Conservation (phyloP, 2,888 invertebrate species). For the Papilio elwesi region DNA sequence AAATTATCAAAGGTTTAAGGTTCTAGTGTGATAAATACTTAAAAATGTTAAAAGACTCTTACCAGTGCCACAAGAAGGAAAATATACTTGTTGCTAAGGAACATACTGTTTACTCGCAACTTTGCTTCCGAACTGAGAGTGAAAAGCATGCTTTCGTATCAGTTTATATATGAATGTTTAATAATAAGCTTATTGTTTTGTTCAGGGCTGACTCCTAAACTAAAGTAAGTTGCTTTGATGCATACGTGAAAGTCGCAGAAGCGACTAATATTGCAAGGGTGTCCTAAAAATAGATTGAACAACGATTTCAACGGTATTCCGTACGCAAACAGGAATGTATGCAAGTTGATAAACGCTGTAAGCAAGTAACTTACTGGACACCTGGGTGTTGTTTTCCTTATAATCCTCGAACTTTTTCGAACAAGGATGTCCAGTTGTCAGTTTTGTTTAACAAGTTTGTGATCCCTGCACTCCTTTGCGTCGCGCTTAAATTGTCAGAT, state of each 20-base stretch:
- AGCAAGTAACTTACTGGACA: no score
- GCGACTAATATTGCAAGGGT: background rate
- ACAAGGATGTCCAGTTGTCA: no score
- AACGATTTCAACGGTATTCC: background rate
- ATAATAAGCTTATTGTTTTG: slow-evolving; percentile 43
- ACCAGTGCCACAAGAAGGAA: slow-evolving; percentile 46
- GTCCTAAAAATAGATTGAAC: background rate
- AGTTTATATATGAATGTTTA: slow-evolving; percentile 48
- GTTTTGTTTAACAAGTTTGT: no score
- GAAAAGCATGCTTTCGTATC: background rate
- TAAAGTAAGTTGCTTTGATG: no score
- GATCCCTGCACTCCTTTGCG: no score
- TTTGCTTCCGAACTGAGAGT: background rate
- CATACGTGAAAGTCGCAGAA: background rate
- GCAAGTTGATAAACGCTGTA: no score
- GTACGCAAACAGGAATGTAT: no score
- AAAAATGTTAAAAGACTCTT: slow-evolving; percentile 34
- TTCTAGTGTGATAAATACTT: background rate
- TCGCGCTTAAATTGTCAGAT: no score
- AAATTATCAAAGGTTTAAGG: no score
- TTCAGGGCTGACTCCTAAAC: slow-evolving; percentile 13
- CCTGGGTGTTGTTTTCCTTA: no score
- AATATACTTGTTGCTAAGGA: slow-evolving; percentile 31
- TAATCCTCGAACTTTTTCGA: no score
- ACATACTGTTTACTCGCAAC: slow-evolving; percentile 18